phyloP scores from a whole-genome alignment of 2,797 vertebrate species.

The Acropternis orthonyx region DNA sequence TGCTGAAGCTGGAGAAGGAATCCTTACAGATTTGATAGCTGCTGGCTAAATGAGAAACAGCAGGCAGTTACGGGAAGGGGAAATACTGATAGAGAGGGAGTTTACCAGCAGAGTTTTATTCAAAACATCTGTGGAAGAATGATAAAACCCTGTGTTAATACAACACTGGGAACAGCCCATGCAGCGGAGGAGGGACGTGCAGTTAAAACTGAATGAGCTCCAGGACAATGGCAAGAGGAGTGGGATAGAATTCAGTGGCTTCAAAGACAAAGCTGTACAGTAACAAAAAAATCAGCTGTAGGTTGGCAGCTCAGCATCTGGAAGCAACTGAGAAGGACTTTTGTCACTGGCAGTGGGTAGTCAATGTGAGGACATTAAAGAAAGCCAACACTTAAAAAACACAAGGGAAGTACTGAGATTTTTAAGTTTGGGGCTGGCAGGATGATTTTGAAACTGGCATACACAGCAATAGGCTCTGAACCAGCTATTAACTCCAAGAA shows the following conservation, averaged over 20 bases:
- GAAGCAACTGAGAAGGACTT: not conserved
- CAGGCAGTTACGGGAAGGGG: not conserved
- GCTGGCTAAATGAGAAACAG: not conserved
- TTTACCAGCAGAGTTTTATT: not conserved
- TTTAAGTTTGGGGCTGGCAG: not conserved
- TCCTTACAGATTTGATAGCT: not conserved
- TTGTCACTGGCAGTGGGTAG: not conserved
- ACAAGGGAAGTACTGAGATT: not conserved
- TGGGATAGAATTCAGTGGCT: not conserved
- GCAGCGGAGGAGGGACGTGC: not conserved
- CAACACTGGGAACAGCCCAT: not conserved
- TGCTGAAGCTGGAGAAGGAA: not conserved
- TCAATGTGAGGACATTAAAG: not conserved
- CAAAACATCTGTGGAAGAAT: not conserved
- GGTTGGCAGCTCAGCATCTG: not conserved
- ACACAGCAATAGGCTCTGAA: not conserved
- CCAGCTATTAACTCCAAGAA: not conserved
- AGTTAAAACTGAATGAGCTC: not conserved
- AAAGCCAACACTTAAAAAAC: not conserved
- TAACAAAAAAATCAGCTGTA: not conserved
- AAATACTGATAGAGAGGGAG: not conserved
- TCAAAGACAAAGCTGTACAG: not conserved
- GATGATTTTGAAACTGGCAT: not conserved
- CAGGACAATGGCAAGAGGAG: not conserved
- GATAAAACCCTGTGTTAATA: not conserved